phyloP scores from a whole-genome alignment of 2,888 invertebrate species.

The Dorcus parallelipipedus region DNA sequence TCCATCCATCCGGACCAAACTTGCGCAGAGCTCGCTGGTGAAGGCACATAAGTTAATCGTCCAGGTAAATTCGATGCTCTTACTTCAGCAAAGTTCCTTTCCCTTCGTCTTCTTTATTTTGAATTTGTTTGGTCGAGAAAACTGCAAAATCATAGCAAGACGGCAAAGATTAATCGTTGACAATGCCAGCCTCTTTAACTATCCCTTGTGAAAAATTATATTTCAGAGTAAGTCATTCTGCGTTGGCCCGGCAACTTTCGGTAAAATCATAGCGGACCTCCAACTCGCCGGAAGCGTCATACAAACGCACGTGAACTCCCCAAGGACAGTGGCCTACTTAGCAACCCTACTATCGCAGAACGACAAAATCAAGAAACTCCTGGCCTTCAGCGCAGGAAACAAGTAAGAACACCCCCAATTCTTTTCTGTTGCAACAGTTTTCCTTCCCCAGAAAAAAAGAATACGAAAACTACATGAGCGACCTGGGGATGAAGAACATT shows the following conservation, averaged over 20 bases:
- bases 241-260: constrained; percentile 73
- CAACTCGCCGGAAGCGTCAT: constrained; percentile 71
- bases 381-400: constrained; percentile 61
- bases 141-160: too few relatives aligned
- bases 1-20: constrained; percentile 52
- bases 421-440: neutral
- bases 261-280: constrained; percentile 62
- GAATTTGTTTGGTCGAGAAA: too few relatives aligned
- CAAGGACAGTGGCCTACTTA: constrained; percentile 74
- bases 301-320: constrained; percentile 76
- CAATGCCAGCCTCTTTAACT: too few relatives aligned
- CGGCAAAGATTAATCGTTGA: too few relatives aligned
- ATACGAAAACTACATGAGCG: constrained; percentile 66
- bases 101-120: too few relatives aligned
- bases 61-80: constrained; percentile 47
- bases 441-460: constrained; percentile 54
- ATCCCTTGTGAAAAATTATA: neutral
- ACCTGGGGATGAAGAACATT: constrained; percentile 64
- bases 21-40: constrained; percentile 58
- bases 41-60: constrained; percentile 56
- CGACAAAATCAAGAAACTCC: constrained; percentile 56
- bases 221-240: constrained; percentile 75
- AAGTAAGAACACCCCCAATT: constrained; percentile 32
- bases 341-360: constrained; percentile 63
- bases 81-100: neutral